phyloP scores from a whole-genome alignment of 2,888 invertebrate species.

The Nomada lathburiana region DNA sequence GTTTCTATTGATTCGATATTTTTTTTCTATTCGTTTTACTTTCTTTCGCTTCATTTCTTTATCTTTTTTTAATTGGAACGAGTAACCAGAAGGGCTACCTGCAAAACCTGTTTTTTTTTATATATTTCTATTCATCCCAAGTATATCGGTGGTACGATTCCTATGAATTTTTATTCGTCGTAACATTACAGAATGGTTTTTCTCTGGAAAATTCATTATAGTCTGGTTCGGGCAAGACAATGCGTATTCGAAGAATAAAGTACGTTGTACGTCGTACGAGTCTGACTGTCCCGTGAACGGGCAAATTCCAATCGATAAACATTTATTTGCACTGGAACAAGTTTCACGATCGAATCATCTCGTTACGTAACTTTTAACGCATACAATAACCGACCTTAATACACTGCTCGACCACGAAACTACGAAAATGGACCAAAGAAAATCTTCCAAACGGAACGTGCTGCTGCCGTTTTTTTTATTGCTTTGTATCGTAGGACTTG shows the following conservation, averaged over 20 bases:
- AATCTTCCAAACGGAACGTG: conserved; percentile 2
- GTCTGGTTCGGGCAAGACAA: background rate
- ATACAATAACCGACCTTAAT: conserved; percentile 11
- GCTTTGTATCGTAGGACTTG: conserved; percentile 10
- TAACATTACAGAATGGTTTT: background rate
- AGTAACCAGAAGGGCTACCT: background rate
- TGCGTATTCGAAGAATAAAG: background rate
- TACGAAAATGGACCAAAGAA: background rate
- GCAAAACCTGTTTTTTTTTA: background rate
- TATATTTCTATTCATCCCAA: background rate
- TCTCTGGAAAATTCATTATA: background rate
- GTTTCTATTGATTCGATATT: conserved; percentile 3
- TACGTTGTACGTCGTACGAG: background rate
- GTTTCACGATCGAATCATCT: conserved; percentile 12
- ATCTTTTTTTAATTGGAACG: background rate
- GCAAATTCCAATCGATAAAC: background rate
- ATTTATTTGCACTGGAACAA: conserved; percentile 4
- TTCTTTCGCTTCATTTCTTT: background rate
- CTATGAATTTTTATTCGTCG: background rate
- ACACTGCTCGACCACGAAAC: background rate
- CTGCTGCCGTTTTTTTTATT: conserved; percentile 27
- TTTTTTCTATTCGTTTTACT: background rate
- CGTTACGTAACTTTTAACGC: conserved; percentile 6
- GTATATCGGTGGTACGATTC: background rate
- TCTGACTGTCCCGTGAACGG: too few species aligned